Conservation (phyloP, 2,888 invertebrate species). For the Clanis bilineata region DNA sequence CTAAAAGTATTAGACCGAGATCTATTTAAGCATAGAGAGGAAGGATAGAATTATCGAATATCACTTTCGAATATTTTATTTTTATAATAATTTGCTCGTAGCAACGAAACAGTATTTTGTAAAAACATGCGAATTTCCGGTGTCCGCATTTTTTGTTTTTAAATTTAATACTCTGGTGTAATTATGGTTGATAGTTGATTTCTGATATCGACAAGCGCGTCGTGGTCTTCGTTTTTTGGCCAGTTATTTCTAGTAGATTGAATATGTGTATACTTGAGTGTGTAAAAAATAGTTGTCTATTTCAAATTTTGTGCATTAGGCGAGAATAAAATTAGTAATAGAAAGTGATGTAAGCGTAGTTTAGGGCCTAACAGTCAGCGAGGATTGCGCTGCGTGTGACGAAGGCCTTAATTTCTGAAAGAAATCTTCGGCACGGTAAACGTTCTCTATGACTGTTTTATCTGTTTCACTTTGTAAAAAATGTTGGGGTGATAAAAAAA, state of each 20-base stretch:
- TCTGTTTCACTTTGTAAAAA: slow-evolving; percentile 6
- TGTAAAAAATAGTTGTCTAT: slow-evolving; percentile 58
- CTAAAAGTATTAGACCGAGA: slow-evolving; percentile 67
- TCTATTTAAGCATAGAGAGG: slow-evolving; percentile 63
- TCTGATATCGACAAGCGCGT: slow-evolving; percentile 13
- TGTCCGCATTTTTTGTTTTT: slow-evolving; percentile 17
- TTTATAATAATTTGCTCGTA: slow-evolving; percentile 68
- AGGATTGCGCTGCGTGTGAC: slow-evolving; percentile 18
- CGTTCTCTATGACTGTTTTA: slow-evolving; percentile 32
- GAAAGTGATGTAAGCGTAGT: slow-evolving; percentile 45
- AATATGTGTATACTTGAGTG: slow-evolving; percentile 60
- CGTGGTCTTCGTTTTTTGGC: slow-evolving; percentile 51
- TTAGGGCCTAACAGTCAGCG: slow-evolving; percentile 47
- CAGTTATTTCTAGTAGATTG: slow-evolving; percentile 54
- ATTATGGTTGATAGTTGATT: not conserved
- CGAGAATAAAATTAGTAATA: slow-evolving; percentile 40
- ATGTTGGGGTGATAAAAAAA: slow-evolving; percentile 27
- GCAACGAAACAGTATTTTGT: slow-evolving; percentile 76
- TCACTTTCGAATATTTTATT: slow-evolving; percentile 65
- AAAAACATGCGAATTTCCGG: slow-evolving; percentile 11
- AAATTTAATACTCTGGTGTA: slow-evolving; percentile 18
- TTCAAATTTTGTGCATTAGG: slow-evolving; percentile 54
- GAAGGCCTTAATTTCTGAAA: slow-evolving; percentile 36
- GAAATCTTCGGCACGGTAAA: slow-evolving; percentile 35
- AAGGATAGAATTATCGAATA: slow-evolving; percentile 47